Evolutionary conservation across 2,113 vertebrate species (phyloP), one percentile per base, ranked within the genome.

Genomic region (Mus spicilegus): DNA sequence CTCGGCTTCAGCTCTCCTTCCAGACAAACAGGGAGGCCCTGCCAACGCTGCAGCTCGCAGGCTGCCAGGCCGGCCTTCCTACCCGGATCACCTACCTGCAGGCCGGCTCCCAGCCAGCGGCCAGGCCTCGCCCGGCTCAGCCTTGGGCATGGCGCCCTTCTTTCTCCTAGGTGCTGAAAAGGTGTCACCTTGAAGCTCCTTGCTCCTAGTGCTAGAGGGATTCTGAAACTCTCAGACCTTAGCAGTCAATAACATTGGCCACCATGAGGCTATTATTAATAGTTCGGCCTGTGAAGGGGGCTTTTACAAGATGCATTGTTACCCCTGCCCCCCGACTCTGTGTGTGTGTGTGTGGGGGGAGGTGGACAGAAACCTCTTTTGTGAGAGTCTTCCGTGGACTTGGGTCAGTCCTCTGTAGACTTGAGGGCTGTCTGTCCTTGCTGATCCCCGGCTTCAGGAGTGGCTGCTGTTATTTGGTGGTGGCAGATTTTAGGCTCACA

Each of bases 101-200:
- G 75, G 93, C 92, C 84, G 89, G 89, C 93, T 75, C 73, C 90
- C 93, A 90, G 95, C 97, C 97, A 97, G 96, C 88, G 2, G 39
- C 88, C 78, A 0, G 54, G 65, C 95, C 96, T 90, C 0, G 72
- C 97, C 84, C 58, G 86, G 87, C 91, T 93, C 78, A 69, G 97
- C 95, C 96, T 49, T 94, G 97, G 97, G 90, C 63, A 91, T 75
- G 22, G 49, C 96, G 81, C 49, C 97, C 96, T 97, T 80, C 61
- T 97, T 94, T 96, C 94, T 89, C 95, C 95, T 63, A 97, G 96
- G 81, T 97, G 96, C 96, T 93, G 72, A 89, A 94, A 89, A 76
- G 19, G 96, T 89, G 96, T 98, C 97, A 95, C 95, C 95, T 94
- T 97, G 97, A 96, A 96, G 96, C 94, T 87, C 88, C 87, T 80